Evolutionary conservation across 2,797 vertebrate species (phyloP).

Genomic region (Acropternis orthonyx): DNA sequence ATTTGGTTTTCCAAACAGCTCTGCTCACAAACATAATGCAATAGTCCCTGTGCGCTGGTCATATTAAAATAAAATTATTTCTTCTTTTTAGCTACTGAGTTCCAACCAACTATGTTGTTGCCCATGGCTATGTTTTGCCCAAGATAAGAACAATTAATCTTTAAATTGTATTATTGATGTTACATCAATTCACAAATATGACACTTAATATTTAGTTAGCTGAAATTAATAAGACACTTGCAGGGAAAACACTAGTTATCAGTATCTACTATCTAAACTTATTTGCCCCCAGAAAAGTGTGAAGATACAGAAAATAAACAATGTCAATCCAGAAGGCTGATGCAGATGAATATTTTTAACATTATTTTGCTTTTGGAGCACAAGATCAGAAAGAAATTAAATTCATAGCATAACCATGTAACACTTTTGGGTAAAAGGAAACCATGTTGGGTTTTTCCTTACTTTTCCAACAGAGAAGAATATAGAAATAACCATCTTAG

Average conservation of each 20-base stretch:
- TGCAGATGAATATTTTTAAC: not conserved
- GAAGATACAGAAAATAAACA: not conserved
- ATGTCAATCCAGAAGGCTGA: not conserved
- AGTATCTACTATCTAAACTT: not conserved
- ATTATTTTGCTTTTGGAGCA: not conserved
- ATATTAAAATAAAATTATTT: not conserved
- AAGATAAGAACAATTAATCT: not conserved
- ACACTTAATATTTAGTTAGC: not conserved
- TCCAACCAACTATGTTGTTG: not conserved
- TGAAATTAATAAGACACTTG: not conserved
- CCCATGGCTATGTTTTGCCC: not conserved
- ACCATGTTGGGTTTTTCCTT: not conserved
- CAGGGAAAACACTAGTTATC: not conserved
- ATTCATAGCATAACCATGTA: not conserved
- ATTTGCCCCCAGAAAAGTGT: not conserved
- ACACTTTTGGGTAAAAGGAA: not conserved
- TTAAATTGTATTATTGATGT: not conserved
- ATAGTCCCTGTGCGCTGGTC: not conserved
- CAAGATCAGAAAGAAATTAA: not conserved
- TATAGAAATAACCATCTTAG: not conserved
- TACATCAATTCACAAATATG: not conserved
- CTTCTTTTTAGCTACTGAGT: not conserved
- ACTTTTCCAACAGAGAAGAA: not conserved
- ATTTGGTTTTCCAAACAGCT: constrained; percentile 8
- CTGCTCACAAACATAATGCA: not conserved